Base-by-base conservation (phyloP, 2,888 invertebrate species). In the Tetanocera ferruginea region DNA sequence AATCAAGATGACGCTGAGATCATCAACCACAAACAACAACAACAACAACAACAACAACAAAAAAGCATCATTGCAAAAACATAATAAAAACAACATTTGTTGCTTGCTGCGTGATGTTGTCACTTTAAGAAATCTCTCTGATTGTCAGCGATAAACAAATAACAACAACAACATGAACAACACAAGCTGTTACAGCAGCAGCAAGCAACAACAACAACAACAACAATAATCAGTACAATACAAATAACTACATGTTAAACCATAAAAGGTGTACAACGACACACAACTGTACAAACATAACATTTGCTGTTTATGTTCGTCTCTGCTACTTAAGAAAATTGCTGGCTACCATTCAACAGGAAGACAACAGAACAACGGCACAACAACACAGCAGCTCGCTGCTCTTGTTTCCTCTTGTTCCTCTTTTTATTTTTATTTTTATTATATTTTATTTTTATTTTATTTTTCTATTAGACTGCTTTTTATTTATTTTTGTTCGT, bases 81-180 rank as follows among this genome's bases (percentile, higher is more conserved):
- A 43, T 43, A 43, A 43, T 43, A 43, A 43, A 43, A 43, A 43
- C 11, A 43, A 43, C 43, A 43, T 43, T 43, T 43, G 43, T 43
- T 43, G 43, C 14, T 43, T 43, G 55, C 19, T 55, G 55, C 23
- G n/a, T 55, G n/a, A 23, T 23, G 23, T n/a, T 55, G 23, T 23
- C 55, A 23, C 55, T 11, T n/a, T n/a, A 23, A n/a, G 55, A 55
- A n/a, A 9, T 23, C 19, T n/a, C 55, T n/a, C 19, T 78, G 75
- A 79, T 78, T 78, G 80, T 79, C 78, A 79, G 71, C 72, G 71
- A 79, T 67, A 76, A 25, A 73, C 52, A 64, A 60, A 19, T 0
- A 60, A 28, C 37, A 28, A 25, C 57, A 62, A 64, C 31, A 62
- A 55, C 8, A 60, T n/a, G 23, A 28, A 49, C 66, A 76, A 25